A percentile compares a stretch with the other conserved stretches of the same genome.
Conservation (phyloP, 2,888 invertebrate genomes). For the Germaria angustata region DNA sequence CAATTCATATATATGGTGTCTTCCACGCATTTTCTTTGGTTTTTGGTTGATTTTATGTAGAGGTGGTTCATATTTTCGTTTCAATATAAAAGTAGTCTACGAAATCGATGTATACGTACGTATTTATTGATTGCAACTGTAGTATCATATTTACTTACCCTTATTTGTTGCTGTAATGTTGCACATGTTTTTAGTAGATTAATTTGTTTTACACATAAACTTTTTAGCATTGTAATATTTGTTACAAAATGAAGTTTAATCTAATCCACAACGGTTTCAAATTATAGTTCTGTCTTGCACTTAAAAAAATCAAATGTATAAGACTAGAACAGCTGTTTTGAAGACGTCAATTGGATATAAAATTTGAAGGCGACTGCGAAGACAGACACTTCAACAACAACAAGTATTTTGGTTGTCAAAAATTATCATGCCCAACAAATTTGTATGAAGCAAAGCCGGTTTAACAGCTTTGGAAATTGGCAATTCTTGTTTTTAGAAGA, state of each 20-base stretch:
- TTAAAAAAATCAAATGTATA: too few species aligned
- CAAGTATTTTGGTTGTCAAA: too few species aligned
- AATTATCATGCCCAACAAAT: too few species aligned
- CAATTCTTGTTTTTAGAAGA: too few species aligned
- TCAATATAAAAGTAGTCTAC: conserved; percentile 88
- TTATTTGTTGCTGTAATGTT: conserved; percentile 75
- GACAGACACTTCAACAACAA: too few species aligned
- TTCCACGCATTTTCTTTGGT: conserved; percentile 81
- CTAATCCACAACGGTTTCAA: background rate
- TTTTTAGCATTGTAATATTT: conserved; percentile 75
- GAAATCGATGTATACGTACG: conserved; percentile 59
- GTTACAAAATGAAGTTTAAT: background rate
- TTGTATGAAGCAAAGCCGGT: too few species aligned
- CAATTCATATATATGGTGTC: conserved; percentile 87
- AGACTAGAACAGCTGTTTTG: too few species aligned
- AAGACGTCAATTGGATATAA: too few species aligned
- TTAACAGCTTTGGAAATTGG: too few species aligned
- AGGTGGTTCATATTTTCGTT: conserved; percentile 83
- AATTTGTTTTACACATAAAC: conserved; percentile 69
- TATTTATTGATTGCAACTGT: background rate
- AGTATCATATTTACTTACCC: conserved; percentile 70
- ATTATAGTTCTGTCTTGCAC: too few species aligned
- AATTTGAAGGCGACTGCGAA: too few species aligned
- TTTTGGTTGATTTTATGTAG: conserved; percentile 83
- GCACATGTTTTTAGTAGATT: conserved; percentile 72